Evolutionary conservation across 2,888 invertebrate genomes (phyloP).

Genomic region (Nineta flava): DNA sequence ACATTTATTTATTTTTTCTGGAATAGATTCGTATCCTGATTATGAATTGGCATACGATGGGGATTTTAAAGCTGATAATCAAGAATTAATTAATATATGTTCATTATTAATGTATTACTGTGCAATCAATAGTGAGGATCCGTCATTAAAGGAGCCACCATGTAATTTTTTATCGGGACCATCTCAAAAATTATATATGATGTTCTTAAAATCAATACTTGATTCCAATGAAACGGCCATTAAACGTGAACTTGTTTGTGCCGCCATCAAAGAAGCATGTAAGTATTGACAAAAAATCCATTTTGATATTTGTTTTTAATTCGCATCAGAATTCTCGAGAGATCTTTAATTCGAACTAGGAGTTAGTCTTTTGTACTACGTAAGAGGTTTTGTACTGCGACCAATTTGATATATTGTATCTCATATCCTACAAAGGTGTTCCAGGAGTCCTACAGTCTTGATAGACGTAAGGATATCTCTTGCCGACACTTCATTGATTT

Average conservation of each 20-base stretch:
- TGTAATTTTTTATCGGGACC: background rate
- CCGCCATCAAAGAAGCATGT: background rate
- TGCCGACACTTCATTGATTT: too few species aligned
- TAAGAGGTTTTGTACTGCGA: too few species aligned
- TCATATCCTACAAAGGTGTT: too few species aligned
- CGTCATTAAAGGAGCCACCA: background rate
- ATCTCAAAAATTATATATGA: background rate
- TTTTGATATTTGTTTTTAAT: too few species aligned
- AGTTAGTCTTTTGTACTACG: too few species aligned
- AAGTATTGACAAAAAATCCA: too few species aligned
- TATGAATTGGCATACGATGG: background rate
- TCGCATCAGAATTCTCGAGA: too few species aligned
- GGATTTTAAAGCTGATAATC: background rate
- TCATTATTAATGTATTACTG: slow-evolving; percentile 1
- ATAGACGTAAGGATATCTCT: too few species aligned
- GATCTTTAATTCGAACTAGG: too few species aligned
- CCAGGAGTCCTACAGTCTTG: too few species aligned
- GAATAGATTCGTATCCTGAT: background rate
- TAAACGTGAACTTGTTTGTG: background rate
- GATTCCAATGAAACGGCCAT: background rate
- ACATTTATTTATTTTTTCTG: background rate
- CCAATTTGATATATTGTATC: too few species aligned
- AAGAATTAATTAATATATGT: background rate
- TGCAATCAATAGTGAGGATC: background rate
- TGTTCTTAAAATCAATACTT: background rate